Evolutionary conservation across 2,797 vertebrate species (phyloP), one percentile per base, ranked within the genome.

Genomic region (Bovichtus diacanthus): DNA sequence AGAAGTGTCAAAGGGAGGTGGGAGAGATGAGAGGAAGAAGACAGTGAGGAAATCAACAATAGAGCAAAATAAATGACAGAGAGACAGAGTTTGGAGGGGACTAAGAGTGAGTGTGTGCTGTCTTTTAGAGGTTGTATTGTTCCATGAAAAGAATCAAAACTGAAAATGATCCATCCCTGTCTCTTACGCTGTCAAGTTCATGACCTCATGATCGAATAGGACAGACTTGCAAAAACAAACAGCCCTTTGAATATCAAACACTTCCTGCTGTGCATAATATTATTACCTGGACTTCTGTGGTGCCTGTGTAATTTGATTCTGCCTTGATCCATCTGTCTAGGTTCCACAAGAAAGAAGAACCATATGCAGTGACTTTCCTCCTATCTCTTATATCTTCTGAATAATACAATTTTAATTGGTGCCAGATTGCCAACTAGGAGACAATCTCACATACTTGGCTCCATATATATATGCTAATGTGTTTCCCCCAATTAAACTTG

Each of bases 181-280:
- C 50, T 49, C 12, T 12, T 18, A n/a, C 1, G 3, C 54, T 60
- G 7, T 73, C 43, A 76, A 46, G 60, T 50, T 55, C 59, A 34
- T 29, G 43, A 82, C 71, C 80, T 74, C 25, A 4, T 31, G 72
- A 81, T 66, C 2, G 8, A 80, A 50, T 5, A n/a, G 12, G 59
- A 75, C 51, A 63, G 46, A 44, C 43, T 74, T 36, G 59, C 25
- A 34, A 50, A 76, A 80, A 83, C 78, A 81, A 78, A 58, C 41
- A 38, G 31, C 58, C 68, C 74, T 76, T 69, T 86, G 81, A 89
- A 91, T 85, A 85, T 80, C 53, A 88, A 87, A 82, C 64, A 64
- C 46, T 44, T 74, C 65, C 80, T 34, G 54, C 58, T 71, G 77
- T 1, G 74, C 78, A 85, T 86, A 68, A 70, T 54, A 81, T 63